phyloP scores from a whole-genome alignment of 2,888 invertebrate genomes.

The Pseudococcus longispinus region DNA sequence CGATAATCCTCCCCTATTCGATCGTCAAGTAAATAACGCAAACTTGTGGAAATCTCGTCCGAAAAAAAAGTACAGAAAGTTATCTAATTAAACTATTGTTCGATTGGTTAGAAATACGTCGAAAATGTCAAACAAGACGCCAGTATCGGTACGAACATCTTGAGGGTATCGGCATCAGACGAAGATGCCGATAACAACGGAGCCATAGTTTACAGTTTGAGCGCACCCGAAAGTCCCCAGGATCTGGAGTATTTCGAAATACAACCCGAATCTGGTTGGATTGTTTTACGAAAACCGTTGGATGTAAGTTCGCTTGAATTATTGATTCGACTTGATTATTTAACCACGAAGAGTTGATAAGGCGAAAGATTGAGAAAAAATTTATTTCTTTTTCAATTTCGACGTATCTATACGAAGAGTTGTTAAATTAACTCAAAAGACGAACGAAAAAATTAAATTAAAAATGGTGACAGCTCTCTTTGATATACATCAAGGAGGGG shows the following conservation, averaged over 20 bases:
- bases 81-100: not conserved
- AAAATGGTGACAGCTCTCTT: constrained; percentile 27
- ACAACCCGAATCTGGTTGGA: constrained; percentile 96
- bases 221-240: constrained; percentile 85
- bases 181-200: constrained; percentile 98
- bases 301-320: constrained; percentile 81
- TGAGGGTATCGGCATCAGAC: constrained; percentile 93
- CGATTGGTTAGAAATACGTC: constrained; percentile 82
- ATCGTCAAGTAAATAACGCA: constrained; percentile 78
- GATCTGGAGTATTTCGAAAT: constrained; percentile 96
- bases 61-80: too few species aligned
- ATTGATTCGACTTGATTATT: not conserved
- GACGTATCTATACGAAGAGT: constrained; percentile 19
- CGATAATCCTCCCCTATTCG: constrained; percentile 94
- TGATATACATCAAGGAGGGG: not conserved
- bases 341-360: not conserved
- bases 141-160: constrained; percentile 91
- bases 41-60: not conserved
- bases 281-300: constrained; percentile 90
- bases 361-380: not conserved
- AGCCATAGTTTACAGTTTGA: constrained; percentile 89
- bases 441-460: not conserved
- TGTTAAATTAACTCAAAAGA: constrained; percentile 11
- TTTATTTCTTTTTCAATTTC: not conserved
- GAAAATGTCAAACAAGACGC: constrained; percentile 97